These are phyloP conservation scores for Colletes gigas DNA, from an alignment of 1,140 invertebrate species.

Conservation along the genomic window DNA sequence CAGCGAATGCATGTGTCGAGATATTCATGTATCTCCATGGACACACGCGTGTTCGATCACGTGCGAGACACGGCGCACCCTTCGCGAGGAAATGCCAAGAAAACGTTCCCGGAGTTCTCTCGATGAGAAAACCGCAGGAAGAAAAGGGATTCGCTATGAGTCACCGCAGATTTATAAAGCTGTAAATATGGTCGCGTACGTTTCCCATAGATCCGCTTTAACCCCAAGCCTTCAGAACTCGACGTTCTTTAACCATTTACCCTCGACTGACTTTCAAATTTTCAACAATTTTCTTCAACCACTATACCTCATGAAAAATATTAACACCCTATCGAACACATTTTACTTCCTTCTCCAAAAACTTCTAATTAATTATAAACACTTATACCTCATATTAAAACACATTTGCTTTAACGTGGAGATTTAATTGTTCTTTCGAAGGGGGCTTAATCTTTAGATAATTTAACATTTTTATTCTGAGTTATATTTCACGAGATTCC, in stretches of 20 bases:
- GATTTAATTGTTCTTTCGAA: no score
- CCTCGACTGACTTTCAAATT: neutral
- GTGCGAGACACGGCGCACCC: slow-evolving; percentile 56
- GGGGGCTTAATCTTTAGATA: no score
- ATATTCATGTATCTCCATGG: neutral
- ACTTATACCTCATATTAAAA: no score
- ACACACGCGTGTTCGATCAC: neutral
- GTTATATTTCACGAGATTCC: no score
- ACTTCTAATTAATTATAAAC: no score
- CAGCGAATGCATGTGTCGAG: slow-evolving; percentile 11
- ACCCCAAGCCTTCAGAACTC: no score
- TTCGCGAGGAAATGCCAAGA: slow-evolving; percentile 61
- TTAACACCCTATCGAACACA: no score
- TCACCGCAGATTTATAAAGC: slow-evolving; percentile 53
- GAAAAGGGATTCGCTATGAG: slow-evolving; percentile 48
- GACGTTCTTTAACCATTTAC: neutral
- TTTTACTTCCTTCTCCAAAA: no score
- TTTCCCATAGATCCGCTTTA: slow-evolving; percentile 19
- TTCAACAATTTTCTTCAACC: neutral
- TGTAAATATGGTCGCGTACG: slow-evolving; percentile 20
- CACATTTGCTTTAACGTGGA: no score
- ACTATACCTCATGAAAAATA: neutral
- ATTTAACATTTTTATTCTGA: no score
- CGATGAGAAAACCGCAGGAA: slow-evolving; percentile 23
- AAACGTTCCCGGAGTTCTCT: slow-evolving; percentile 47